These are phyloP conservation scores for Hartigia nigra DNA, from an alignment of 2,888 invertebrate species.

Conservation along the genomic window DNA sequence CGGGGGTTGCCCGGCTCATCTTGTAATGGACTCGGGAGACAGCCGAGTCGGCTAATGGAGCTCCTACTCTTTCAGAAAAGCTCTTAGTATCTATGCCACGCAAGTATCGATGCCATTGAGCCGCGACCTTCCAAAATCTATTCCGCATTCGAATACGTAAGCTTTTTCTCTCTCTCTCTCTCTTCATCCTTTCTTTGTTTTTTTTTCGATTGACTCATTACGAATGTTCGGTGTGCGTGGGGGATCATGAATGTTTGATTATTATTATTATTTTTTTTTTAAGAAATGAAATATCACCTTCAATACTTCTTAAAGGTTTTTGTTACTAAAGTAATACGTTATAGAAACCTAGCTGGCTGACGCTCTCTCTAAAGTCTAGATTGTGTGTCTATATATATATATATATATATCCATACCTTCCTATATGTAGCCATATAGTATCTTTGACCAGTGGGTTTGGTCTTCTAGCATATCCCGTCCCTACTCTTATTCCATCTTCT, in stretches of 20 bases:
- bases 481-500: slow-evolving; percentile 42
- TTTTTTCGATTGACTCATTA: neutral
- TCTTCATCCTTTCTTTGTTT: neutral
- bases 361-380: neutral
- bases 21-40: slow-evolving; percentile 67
- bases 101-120: slow-evolving; percentile 61
- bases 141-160: slow-evolving; percentile 5
- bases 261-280: no score
- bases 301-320: neutral
- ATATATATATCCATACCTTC: neutral
- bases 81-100: slow-evolving; percentile 62
- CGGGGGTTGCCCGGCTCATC: slow-evolving; percentile 55
- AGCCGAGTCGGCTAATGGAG: slow-evolving; percentile 65
- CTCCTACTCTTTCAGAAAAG: slow-evolving; percentile 62
- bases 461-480: slow-evolving; percentile 1
- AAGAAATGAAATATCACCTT: neutral
- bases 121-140: slow-evolving; percentile 50
- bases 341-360: neutral
- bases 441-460: neutral
- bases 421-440: neutral
- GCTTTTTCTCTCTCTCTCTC: neutral
- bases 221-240: neutral
- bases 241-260: neutral
- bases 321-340: slow-evolving; percentile 41
- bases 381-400: neutral